phyloP scores from a whole-genome alignment of 2,888 invertebrate species.

The Formica aserva region DNA sequence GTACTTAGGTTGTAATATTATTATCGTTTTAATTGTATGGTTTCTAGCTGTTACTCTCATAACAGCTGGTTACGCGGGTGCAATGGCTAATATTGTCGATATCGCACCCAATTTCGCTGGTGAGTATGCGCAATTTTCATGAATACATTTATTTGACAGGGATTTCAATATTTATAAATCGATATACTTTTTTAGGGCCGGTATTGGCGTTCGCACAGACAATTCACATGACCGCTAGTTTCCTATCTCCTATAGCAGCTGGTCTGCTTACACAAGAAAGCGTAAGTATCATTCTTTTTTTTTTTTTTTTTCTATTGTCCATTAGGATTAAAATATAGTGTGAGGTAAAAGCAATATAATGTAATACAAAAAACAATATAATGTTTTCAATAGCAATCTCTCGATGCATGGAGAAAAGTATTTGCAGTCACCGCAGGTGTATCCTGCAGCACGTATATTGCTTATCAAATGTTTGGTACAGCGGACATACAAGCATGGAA shows the following conservation, averaged over 20 bases:
- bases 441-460: conserved; percentile 88
- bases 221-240: conserved; percentile 92
- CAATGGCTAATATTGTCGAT: conserved; percentile 92
- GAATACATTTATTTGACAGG: background rate
- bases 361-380: background rate
- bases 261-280: conserved; percentile 88
- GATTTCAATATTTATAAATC: background rate
- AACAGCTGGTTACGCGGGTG: conserved; percentile 91
- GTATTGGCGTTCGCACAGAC: conserved; percentile 92
- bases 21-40: conserved; percentile 89
- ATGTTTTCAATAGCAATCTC: conserved; percentile 80
- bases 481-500: conserved; percentile 88
- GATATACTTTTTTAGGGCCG: conserved; percentile 85
- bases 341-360: background rate
- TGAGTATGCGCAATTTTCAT: conserved; percentile 62
- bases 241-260: conserved; percentile 89
- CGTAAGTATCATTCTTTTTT: conserved; percentile 84
- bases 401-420: conserved; percentile 89
- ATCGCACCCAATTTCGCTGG: conserved; percentile 93
- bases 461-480: conserved; percentile 90
- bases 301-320: background rate
- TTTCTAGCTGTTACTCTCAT: conserved; percentile 90
- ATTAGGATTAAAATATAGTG: background rate
- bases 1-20: conserved; percentile 88
- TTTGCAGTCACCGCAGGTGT: conserved; percentile 89